Evolutionary conservation across 2,797 vertebrate genomes (phyloP), one percentile per base, ranked within the genome.

Genomic region (Euthynnus affinis): DNA sequence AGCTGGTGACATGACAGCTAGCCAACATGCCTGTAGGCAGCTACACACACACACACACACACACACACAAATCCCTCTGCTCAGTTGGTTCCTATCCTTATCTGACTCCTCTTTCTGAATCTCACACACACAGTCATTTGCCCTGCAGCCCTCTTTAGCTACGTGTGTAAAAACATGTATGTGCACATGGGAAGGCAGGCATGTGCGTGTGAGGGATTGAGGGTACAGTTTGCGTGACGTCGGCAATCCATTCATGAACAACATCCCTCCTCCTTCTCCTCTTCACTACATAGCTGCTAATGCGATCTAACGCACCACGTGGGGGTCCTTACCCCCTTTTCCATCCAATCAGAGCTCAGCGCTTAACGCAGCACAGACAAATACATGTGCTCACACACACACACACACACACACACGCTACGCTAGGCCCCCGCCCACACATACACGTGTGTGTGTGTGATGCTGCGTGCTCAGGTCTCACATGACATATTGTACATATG

Each of bases 301-400:
- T 92, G 91, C 86, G 73, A 93, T 88, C 87, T 89, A 82, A 67
- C 52, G 12, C 63, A 85, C 89, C 94, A 95, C 93, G 92, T 94
- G 93, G 91, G 84, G 89, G 82, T 91, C 88, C 93, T 93, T 93
- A 90, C 92, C 94, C 91, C 93, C 86, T 87, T 91, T 92, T 87
- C 61, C 66, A 80, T 64, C 94, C 93, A 94, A 95, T 95, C 86
- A 52, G 22, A 71, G 72, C 64, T 52, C 46, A 80, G 83, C 62
- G 78, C 85, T 84, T 83, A 86, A 76, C 65, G 57, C 77, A 79
- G 81, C 85, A 76, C 80, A 84, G 82, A 79, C 71, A 68, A 67
- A 85, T 55, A 80, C 78, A 49, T 1, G 44, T 17, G 18, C 44
- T 9, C 9, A 34, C 37, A 40, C 56, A 17, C 46, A 46, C 44